Evolutionary conservation across 2,797 vertebrate genomes (phyloP), one percentile per base, ranked within the genome.

Genomic region (Rhinophrynus dorsalis): DNA sequence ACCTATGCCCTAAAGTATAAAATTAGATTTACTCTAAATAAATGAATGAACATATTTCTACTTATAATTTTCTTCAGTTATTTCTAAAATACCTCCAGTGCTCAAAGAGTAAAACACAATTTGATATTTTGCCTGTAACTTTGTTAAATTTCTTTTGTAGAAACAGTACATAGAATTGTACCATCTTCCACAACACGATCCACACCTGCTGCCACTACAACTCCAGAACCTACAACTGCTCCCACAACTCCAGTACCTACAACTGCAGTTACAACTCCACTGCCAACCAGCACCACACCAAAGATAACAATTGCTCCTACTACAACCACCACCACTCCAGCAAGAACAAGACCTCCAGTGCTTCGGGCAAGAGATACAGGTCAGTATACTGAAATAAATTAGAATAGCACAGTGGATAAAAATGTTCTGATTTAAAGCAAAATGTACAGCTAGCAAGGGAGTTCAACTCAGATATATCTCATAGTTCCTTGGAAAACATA

Each of bases 311-410:
- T 60, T 23, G 40, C 60, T 3, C 20, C 33, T 1, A 85, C 86
- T 3, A 83, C 87, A n/a, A 30, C 23, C 9, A 33, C 56, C 0
- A 47, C 81, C 11, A 71, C 74, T 32, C 67, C 57, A 17, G 35
- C 57, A 40, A 92, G 87, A 74, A 73, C 86, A 12, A 82, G 85
- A 11, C 83, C 84, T 12, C 83, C 78, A 0, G 63, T 78, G 15
- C 84, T 90, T 64, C 91, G 89, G 87, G 77, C 88, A 76, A 79
- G 86, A 63, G 92, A 92, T 35, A 83, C 88, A 86, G 92, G 92
- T 93, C 74, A 83, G 65, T 75, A 18, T 15, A 24, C 2, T 23
- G 3, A 3, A 12, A 2, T 17, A 8, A n/a, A 30, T n/a, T 12
- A 40, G n/a, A 44, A 7, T 7, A 44, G 18, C 42, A 44, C 13